A percentile compares a stretch with the other conserved stretches of the same genome.
Conservation (phyloP, 2,113 vertebrate genomes). For the Campylorhamphus procurvoides region DNA sequence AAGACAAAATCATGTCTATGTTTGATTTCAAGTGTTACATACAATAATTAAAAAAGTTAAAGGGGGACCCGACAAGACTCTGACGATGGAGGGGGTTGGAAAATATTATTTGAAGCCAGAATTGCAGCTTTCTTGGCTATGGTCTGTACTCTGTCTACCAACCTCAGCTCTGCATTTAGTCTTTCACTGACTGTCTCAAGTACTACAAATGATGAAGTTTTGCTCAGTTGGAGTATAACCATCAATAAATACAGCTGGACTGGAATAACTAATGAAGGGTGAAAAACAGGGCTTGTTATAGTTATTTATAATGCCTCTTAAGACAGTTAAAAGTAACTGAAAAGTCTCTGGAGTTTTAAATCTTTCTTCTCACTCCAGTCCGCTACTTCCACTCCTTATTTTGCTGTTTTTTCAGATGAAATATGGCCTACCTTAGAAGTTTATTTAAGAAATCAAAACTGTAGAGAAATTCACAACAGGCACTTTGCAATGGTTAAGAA, state of each 20-base stretch:
- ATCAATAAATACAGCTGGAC: background rate
- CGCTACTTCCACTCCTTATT: background rate
- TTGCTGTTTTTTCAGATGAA: background rate
- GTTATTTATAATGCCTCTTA: background rate
- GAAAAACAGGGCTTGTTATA: background rate
- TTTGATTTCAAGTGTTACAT: slow-evolving; percentile 44
- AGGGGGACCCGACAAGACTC: background rate
- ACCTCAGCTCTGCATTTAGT: slow-evolving; percentile 21
- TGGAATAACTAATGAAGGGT: slow-evolving; percentile 8
- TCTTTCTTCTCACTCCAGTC: background rate
- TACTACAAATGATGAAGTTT: background rate
- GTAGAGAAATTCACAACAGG: background rate
- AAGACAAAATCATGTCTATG: slow-evolving; percentile 2
- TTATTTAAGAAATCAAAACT: background rate
- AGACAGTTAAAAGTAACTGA: slow-evolving; percentile 4
- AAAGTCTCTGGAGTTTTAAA: slow-evolving; percentile 21
- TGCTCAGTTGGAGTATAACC: slow-evolving; percentile 12
- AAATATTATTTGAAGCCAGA: slow-evolving; percentile 44
- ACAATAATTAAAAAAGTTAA: slow-evolving; percentile 25
- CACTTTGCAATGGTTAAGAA: background rate
- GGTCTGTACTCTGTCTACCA: background rate
- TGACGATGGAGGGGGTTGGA: slow-evolving; percentile 1
- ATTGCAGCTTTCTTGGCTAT: slow-evolving; percentile 13
- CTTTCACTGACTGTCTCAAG: slow-evolving; percentile 1
- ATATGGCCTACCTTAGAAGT: background rate